Evolutionary conservation across 2,113 vertebrate species (phyloP).

Genomic region (Corapipo altera): DNA sequence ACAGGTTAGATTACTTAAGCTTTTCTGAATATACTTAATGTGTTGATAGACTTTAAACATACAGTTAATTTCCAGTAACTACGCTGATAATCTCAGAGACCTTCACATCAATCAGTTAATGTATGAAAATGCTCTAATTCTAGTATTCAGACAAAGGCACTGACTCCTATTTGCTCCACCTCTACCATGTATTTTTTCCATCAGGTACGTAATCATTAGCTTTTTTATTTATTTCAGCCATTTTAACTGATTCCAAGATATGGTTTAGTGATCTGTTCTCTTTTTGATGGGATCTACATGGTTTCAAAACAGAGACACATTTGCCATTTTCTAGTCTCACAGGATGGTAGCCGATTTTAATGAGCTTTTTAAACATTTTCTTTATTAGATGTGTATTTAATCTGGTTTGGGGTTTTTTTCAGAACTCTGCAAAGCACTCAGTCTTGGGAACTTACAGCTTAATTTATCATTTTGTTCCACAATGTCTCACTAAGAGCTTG

Average conservation of each 20-base stretch:
- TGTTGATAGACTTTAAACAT: neutral
- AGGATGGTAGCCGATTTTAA: neutral
- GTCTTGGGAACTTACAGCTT: neutral
- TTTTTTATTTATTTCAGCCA: conserved; percentile 14
- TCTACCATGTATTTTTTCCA: neutral
- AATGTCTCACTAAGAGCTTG: neutral
- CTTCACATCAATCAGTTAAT: neutral
- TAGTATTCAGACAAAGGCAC: neutral
- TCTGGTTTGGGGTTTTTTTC: neutral
- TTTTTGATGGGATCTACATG: neutral
- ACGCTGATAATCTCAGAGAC: neutral
- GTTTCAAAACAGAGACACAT: neutral
- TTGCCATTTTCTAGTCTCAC: neutral
- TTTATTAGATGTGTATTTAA: neutral
- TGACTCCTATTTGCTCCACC: neutral
- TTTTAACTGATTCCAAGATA: neutral
- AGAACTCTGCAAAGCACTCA: neutral
- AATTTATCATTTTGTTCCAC: neutral
- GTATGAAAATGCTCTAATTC: neutral
- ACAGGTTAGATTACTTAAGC: neutral
- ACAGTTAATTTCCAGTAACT: neutral
- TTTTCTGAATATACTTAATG: neutral
- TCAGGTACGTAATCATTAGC: neutral
- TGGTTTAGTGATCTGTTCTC: neutral
- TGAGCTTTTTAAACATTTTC: neutral